Base-by-base conservation (phyloP, 2,888 invertebrate genomes). In the Lasioglossum marginatum region DNA sequence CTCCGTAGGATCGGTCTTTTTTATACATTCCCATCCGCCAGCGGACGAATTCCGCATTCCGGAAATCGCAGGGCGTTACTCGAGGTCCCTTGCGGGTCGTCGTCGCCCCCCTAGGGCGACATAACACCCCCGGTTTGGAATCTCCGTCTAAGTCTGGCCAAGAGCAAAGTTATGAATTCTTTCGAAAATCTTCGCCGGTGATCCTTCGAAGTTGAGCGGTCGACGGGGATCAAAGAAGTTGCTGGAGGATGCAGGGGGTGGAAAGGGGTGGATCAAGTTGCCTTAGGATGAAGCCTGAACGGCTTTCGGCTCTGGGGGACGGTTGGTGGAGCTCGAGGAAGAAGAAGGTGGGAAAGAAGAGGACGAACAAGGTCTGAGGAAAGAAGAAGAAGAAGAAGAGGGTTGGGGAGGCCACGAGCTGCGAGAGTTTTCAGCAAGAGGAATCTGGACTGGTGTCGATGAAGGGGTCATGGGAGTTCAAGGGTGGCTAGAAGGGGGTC, bases 121-220 rank as follows among this genome's bases (percentile, higher is more conserved):
- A 79, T 90, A 90, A 90, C 90, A 81, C 79, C 82, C 78, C 72
- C 73, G 60, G 52, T 52, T 52, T 52, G 52, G 52, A 93, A 91
- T 92, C 91, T 88, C 79, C 72, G 83, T 79, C 86, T 90, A 92
- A 91, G 90, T 90, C 89, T 79, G 43, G 83, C 19, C 48, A 16
- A 27, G 79, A 88, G 82, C 88, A 87, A 92, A 94, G 92, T 94
- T 95, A 94, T 94, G 94, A 95, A 94, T 94, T 95, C 94, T 94
- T 91, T 91, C 89, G 89, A 92, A 92, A 93, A 93, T 92, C 92
- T 93, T 89, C 66, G 85, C 87, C 86, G 91, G 90, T 91, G 92
- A 93, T 85, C 90, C 91, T 90, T 91, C 89, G 91, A 92, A 93
- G 93, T 93, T 92, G 92, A 91, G 91, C 92, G 92, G 92, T 92